Evolutionary conservation across 1,140 invertebrate species (phyloP).

Genomic region (Gyrodactylus salaris): DNA sequence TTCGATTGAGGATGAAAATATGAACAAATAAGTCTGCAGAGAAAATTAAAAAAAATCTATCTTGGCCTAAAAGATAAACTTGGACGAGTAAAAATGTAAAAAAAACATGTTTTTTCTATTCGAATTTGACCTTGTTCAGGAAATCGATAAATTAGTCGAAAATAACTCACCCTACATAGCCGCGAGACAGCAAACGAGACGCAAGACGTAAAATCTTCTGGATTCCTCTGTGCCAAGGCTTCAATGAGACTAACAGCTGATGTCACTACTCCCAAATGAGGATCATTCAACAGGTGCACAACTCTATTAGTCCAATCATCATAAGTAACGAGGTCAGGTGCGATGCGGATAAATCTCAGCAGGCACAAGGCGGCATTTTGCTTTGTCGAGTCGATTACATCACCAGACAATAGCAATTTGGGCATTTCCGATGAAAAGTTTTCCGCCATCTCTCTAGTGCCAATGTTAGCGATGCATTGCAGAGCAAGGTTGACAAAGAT

Average conservation of each 20-base stretch:
- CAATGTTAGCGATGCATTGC: constrained; percentile 98
- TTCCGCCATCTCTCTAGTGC: constrained; percentile 95
- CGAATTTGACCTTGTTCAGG: no score
- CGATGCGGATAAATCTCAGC: constrained; percentile 54
- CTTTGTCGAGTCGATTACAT: constrained; percentile 97
- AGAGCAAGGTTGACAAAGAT: constrained; percentile 93
- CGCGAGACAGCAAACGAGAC: constrained; percentile 82
- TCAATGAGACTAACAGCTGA: constrained; percentile 89
- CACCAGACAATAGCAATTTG: constrained; percentile 77
- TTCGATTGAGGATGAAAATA: background rate
- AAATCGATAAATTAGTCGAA: no score
- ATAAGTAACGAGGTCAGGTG: constrained; percentile 55
- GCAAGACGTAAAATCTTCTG: constrained; percentile 95
- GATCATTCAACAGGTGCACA: constrained; percentile 88
- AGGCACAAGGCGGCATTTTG: constrained; percentile 89
- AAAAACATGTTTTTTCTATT: no score
- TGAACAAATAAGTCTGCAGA: background rate
- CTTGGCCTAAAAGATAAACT: no score
- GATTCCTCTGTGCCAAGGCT: constrained; percentile 81
- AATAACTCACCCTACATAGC: constrained; percentile 28
- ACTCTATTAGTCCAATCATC: constrained; percentile 95
- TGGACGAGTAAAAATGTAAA: no score
- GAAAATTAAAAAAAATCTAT: no score
- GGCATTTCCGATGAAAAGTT: constrained; percentile 89
- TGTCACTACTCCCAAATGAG: constrained; percentile 91